Base-by-base conservation (phyloP, 1,140 invertebrate species). In the Stratiolaelaps scimitus region DNA sequence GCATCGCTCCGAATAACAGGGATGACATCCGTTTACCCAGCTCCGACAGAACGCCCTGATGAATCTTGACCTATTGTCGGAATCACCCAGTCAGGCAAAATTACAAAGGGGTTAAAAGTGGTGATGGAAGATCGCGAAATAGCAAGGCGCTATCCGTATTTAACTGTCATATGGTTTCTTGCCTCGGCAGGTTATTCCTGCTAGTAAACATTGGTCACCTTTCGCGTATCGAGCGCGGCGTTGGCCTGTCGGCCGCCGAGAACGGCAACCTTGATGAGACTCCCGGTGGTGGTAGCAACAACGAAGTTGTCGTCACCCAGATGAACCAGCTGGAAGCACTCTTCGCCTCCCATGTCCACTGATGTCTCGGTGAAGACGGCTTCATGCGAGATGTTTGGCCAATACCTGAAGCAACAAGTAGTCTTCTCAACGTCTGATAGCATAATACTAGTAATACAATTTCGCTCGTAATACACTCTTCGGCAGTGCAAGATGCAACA, bases 251-350 rank as follows among this genome's bases (percentile, higher is more conserved):
- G 34, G 20, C 15, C 17, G 26, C 53, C 53, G 2, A 60, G 20
- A 23, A 60, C 53, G 20, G 53, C 53, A 60, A 60, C 53, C 10
- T 60, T 60, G 53, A 60, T 60, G 13, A 60, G 20, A 60, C 53
- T 60, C 15, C 53, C 53, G 15, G 53, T 60, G 1, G 53, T 60
- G 1, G 53, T 60, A 26, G 53, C 53, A 17, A 60, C 53, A 23
- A 60, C 53, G 20, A 60, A 60, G 2, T 29, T 17, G 53, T 60
- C 2, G 15, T 60, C 53, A 17, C 53, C 53, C 15, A 60, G 34
- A 10, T 60, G 20, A 34, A 26, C 26, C 26, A 60, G 53, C 23
- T 60, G 53, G 53, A 60, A 60, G 10, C 53, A 60, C 34, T 60
- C 53, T 34, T 60, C 53, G 23, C 53, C 53, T 1, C 53, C 53